These are phyloP conservation scores for Phaethon lepturus DNA, from an alignment of 2,113 vertebrate genomes.

Conservation along the genomic window DNA sequence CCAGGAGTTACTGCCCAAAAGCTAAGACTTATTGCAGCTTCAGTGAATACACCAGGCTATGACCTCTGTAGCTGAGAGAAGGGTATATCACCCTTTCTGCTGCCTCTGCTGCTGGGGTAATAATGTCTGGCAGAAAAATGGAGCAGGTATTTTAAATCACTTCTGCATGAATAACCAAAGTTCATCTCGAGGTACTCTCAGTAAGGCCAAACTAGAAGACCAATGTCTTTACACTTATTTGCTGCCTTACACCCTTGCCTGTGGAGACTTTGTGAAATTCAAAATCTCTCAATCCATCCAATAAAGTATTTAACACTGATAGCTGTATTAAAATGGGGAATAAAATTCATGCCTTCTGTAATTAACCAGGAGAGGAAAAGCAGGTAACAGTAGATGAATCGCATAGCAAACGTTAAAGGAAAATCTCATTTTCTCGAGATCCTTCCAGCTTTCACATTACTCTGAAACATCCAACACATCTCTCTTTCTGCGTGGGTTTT, in stretches of 20 bases:
- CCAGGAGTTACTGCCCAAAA: conserved; percentile 24
- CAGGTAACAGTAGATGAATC: not conserved
- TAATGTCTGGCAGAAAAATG: not conserved
- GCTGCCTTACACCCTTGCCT: not conserved
- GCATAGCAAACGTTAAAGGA: not conserved
- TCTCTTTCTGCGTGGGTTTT: not conserved
- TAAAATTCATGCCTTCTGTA: not conserved
- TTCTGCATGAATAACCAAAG: not conserved
- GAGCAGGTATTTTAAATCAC: conserved; percentile 28
- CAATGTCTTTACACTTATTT: not conserved
- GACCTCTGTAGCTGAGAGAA: conserved; percentile 3
- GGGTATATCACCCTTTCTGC: conserved; percentile 20
- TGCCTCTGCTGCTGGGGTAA: conserved; percentile 9
- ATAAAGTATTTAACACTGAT: not conserved
- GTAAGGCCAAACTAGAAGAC: not conserved
- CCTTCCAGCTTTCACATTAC: conserved; percentile 9
- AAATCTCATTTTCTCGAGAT: conserved; percentile 10
- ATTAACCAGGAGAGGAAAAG: not conserved
- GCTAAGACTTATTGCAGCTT: not conserved
- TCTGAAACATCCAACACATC: not conserved
- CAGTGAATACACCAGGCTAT: not conserved
- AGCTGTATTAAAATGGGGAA: not conserved
- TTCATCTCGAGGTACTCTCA: not conserved
- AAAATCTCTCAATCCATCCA: not conserved
- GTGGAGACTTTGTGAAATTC: not conserved